Evolutionary conservation across 2,888 invertebrate genomes (phyloP).

Genomic region (Pyrgus malvae): DNA sequence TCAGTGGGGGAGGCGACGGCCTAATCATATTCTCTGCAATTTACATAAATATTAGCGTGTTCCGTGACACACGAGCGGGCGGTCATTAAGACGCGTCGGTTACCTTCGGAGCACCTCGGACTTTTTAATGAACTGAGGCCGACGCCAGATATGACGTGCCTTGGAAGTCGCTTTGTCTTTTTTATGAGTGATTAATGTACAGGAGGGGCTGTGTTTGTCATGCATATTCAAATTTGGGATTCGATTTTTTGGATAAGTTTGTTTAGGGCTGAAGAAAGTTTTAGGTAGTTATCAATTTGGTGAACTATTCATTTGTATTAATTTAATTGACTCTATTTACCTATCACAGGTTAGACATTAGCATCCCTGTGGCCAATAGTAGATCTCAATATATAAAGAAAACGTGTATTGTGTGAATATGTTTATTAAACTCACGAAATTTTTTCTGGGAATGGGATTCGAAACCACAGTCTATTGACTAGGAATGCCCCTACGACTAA

Average conservation of each 20-base stretch:
- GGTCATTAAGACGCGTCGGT: conserved; percentile 57
- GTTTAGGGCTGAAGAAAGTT: too few species aligned
- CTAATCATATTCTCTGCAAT: conserved; percentile 81
- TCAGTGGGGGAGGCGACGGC: conserved; percentile 78
- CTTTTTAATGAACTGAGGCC: conserved; percentile 60
- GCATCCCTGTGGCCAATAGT: too few species aligned
- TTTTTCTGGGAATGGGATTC: too few species aligned
- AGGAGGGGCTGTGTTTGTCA: conserved; percentile 46
- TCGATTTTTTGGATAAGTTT: conserved; percentile 16
- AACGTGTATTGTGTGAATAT: too few species aligned
- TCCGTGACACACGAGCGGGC: conserved; percentile 72
- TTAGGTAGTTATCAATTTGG: too few species aligned
- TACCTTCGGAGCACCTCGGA: conserved; percentile 34
- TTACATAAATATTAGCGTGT: conserved; percentile 81
- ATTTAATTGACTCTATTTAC: too few species aligned
- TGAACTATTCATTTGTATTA: not conserved
- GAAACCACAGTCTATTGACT: too few species aligned
- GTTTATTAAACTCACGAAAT: too few species aligned
- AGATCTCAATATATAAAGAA: too few species aligned
- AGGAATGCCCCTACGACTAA: too few species aligned
- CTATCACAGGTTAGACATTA: too few species aligned
- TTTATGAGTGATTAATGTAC: conserved; percentile 79
- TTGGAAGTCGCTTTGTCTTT: conserved; percentile 74
- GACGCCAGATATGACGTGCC: conserved; percentile 67
- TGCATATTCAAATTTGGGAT: conserved; percentile 56